Evolutionary conservation across 2,888 invertebrate genomes (phyloP).

Genomic region (Yponomeuta evonymella): DNA sequence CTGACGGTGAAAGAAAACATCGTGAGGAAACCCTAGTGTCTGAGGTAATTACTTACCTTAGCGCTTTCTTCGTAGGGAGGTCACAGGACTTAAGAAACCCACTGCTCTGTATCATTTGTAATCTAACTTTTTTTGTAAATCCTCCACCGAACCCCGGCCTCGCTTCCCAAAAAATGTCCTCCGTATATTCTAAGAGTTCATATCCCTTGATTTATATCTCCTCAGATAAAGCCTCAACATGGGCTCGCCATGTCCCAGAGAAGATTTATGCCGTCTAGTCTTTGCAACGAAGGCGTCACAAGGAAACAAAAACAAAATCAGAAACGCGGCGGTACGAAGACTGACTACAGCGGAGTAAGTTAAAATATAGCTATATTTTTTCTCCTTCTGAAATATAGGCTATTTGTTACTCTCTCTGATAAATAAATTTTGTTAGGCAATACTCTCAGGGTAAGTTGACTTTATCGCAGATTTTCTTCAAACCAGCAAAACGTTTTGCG

Average conservation of each 20-base stretch:
- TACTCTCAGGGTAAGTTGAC: no score
- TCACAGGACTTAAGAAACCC: no score
- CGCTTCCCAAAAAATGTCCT: neutral
- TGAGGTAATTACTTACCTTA: no score
- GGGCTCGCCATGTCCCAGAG: neutral
- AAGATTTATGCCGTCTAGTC: neutral
- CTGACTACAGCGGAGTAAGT: neutral
- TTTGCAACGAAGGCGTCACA: neutral
- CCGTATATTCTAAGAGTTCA: neutral
- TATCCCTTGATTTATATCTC: neutral
- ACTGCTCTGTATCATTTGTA: neutral
- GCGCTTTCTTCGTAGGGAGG: no score
- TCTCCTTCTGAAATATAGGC: no score
- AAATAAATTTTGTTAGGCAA: no score
- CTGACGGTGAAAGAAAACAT: no score
- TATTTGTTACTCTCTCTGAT: no score
- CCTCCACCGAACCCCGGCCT: neutral
- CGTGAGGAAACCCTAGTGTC: no score
- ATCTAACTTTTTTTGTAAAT: neutral
- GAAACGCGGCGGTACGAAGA: neutral
- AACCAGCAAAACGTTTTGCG: no score
- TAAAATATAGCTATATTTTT: neutral
- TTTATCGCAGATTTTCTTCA: no score
- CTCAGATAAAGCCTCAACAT: neutral
- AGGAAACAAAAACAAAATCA: neutral